Evolutionary conservation across 2,113 vertebrate genomes (phyloP).

Genomic region (Cololabis saira): DNA sequence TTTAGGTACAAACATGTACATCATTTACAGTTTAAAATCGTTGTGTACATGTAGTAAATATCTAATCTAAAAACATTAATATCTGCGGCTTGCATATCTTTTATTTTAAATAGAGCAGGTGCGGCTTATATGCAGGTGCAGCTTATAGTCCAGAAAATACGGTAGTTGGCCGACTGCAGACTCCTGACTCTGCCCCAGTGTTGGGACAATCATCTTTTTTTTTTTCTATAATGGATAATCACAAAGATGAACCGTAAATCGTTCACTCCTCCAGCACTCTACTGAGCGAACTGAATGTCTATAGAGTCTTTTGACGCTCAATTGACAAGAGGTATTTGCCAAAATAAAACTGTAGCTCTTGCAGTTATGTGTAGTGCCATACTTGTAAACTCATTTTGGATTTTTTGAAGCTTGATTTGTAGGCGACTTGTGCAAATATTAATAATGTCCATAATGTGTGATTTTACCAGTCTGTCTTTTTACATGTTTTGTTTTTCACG

Average conservation of each 20-base stretch:
- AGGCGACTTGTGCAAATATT: conserved; percentile 12
- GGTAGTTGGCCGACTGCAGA: neutral
- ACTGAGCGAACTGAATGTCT: too few species aligned
- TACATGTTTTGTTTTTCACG: conserved; percentile 42
- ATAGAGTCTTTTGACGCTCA: too few species aligned
- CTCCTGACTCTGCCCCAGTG: neutral
- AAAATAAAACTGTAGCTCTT: too few species aligned
- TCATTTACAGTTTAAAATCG: too few species aligned
- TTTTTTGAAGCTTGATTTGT: conserved; percentile 12
- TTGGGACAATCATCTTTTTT: conserved; percentile 59
- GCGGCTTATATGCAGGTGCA: too few species aligned
- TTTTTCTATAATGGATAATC: conserved; percentile 36
- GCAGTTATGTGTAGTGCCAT: conserved; percentile 10
- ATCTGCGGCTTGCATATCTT: too few species aligned
- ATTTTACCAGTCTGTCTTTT: conserved; percentile 18
- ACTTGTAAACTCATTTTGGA: neutral
- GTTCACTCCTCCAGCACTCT: neutral
- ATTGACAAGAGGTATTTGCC: too few species aligned
- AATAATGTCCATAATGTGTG: neutral
- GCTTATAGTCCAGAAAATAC: too few species aligned
- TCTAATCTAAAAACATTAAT: too few species aligned
- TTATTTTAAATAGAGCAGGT: too few species aligned
- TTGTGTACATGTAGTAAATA: too few species aligned
- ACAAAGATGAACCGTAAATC: conserved; percentile 12
- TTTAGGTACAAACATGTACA: too few species aligned